A percentile compares a stretch with the other conserved stretches of the same genome.
These are phyloP conservation scores for Nothocercus nigrocapillus DNA, from an alignment of 2,113 vertebrate species.

Conservation along the genomic window DNA sequence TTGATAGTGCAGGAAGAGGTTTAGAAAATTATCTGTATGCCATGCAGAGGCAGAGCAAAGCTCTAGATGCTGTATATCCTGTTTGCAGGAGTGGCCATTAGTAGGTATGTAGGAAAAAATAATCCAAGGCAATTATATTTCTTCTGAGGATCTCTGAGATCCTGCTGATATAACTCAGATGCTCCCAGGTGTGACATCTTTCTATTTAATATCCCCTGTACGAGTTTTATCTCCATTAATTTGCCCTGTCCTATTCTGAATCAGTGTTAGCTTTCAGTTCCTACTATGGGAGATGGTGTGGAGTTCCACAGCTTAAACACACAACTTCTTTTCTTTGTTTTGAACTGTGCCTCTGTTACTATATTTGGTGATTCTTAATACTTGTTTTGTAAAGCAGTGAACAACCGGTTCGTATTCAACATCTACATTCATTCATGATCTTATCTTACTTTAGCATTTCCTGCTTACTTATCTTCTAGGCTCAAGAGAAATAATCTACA, in stretches of 20 bases:
- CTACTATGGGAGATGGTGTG: neutral
- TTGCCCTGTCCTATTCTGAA: neutral
- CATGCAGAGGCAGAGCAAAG: neutral
- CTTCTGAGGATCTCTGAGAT: neutral
- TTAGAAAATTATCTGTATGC: neutral
- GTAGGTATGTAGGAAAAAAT: neutral
- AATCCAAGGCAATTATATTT: neutral
- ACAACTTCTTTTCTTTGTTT: neutral
- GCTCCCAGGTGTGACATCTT: neutral
- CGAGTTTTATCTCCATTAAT: neutral
- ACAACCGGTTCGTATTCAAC: neutral
- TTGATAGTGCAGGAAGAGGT: neutral
- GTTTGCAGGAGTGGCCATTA: neutral
- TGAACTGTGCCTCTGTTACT: neutral
- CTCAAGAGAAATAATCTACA: neutral
- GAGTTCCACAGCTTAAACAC: neutral
- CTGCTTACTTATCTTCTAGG: neutral
- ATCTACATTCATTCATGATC: neutral
- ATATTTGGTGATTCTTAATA: neutral
- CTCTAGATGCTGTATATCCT: neutral
- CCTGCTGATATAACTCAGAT: neutral
- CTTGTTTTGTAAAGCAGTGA: neutral
- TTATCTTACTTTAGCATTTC: neutral
- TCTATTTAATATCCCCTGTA: neutral
- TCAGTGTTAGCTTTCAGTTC: neutral